phyloP scores from a whole-genome alignment of 2,797 vertebrate species.

The Perodicticus potto region DNA sequence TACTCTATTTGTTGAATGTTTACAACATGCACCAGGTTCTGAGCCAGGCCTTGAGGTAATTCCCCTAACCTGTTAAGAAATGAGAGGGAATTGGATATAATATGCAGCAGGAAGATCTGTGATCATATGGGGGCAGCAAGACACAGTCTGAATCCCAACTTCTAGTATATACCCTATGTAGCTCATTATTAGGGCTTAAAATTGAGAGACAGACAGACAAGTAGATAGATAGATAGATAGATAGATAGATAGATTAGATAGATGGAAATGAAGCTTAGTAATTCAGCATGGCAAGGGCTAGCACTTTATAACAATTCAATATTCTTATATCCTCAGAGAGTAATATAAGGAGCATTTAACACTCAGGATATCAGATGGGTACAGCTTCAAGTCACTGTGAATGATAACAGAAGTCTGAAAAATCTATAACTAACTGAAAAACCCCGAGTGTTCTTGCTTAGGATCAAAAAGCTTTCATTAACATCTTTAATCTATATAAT shows the following conservation, averaged over 20 bases:
- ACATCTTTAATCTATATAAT: constrained; percentile 66
- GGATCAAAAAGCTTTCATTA: constrained; percentile 57
- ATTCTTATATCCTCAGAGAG: constrained; percentile 3
- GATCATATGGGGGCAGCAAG: not conserved
- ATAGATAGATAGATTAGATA: not conserved
- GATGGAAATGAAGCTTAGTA: not conserved
- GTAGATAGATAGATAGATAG: not conserved
- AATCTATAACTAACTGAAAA: constrained; percentile 34
- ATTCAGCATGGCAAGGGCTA: not conserved
- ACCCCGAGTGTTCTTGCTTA: constrained; percentile 27
- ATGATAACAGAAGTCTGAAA: constrained; percentile 35
- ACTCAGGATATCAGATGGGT: constrained; percentile 20
- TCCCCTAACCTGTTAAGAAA: not conserved
- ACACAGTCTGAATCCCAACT: not conserved
- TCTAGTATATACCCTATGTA: not conserved
- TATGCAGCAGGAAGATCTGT: not conserved
- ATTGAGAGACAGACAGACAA: too few relatives aligned
- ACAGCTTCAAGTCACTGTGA: constrained; percentile 25
- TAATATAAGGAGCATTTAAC: constrained; percentile 38
- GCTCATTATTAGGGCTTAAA: too few relatives aligned
- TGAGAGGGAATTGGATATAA: not conserved
- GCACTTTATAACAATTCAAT: not conserved
- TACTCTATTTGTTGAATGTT: not conserved
- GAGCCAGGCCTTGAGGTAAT: not conserved
- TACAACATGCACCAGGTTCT: not conserved